A percentile compares a stretch with the other conserved stretches of the same genome.
phyloP scores from a whole-genome alignment of 2,797 vertebrate species.

The Sebastes itinus region DNA sequence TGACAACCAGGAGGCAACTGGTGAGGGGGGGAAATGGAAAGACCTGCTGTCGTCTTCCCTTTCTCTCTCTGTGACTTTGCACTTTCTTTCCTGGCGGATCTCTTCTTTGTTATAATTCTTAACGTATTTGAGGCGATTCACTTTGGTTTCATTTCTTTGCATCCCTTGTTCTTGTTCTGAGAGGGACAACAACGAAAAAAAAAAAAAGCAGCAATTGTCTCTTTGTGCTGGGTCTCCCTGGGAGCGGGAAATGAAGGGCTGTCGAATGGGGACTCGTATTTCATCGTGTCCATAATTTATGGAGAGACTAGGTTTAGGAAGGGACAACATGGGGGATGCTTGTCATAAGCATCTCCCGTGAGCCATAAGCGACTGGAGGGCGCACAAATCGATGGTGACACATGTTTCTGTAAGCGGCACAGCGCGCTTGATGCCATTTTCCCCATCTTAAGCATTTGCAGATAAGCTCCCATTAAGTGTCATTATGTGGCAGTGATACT shows the following conservation, averaged over 20 bases:
- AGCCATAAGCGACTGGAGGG: conserved; percentile 62
- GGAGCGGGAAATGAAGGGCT: conserved; percentile 65
- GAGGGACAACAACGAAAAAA: not conserved
- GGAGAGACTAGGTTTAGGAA: conserved; percentile 63
- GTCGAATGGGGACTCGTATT: conserved; percentile 64
- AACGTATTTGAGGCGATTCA: conserved; percentile 13
- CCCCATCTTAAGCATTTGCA: conserved; percentile 31
- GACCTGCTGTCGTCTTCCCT: conserved; percentile 5
- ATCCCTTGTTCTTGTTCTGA: conserved; percentile 29
- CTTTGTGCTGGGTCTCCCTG: conserved; percentile 54
- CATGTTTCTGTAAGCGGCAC: conserved; percentile 52
- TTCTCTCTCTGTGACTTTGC: conserved; percentile 64
- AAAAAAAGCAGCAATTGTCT: conserved; percentile 45
- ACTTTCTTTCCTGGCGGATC: conserved; percentile 44
- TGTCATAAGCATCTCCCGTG: conserved; percentile 62
- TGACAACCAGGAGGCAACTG: conserved; percentile 74
- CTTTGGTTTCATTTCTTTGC: conserved; percentile 34
- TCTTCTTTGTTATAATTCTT: conserved; percentile 22
- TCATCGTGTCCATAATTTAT: conserved; percentile 78
- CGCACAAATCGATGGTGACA: conserved; percentile 62
- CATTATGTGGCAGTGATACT: conserved; percentile 29
- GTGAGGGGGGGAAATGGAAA: conserved; percentile 52
- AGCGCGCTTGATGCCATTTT: conserved; percentile 23
- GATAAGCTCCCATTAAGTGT: conserved; percentile 37
- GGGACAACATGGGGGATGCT: conserved; percentile 63